A percentile compares a stretch with the other conserved stretches of the same genome.
Conservation (phyloP, 2,113 vertebrate genomes). For the Petroica traversi region DNA sequence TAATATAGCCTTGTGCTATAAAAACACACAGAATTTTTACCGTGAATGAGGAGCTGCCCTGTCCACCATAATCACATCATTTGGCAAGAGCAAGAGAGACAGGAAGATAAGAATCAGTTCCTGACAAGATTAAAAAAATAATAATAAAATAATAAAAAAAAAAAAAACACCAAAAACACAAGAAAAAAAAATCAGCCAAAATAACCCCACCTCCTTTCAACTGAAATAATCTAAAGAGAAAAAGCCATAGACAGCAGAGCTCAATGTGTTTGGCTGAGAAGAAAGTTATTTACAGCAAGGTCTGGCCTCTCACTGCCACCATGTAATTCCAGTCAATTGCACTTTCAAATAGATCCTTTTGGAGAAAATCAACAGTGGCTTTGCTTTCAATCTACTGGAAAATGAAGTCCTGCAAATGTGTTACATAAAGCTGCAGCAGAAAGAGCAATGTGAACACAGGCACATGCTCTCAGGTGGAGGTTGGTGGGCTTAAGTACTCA, state of each 20-base stretch:
- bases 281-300: conserved; percentile 77
- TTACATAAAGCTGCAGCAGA: conserved; percentile 57
- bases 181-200: background rate
- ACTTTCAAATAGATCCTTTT: conserved; percentile 76
- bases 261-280: conserved; percentile 21
- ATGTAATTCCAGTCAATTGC: conserved; percentile 80
- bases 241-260: background rate
- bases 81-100: background rate
- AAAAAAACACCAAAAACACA: too few relatives aligned
- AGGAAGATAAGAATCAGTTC: background rate
- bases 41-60: background rate
- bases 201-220: background rate
- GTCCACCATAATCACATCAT: background rate
- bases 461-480: background rate
- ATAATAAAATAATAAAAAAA: too few relatives aligned
- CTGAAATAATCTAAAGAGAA: conserved; percentile 1
- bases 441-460: background rate
- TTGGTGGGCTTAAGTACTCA: background rate
- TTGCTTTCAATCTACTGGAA: conserved; percentile 77
- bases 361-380: conserved; percentile 73
- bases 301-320: conserved; percentile 68
- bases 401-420: conserved; percentile 71
- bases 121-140: conserved; percentile 11
- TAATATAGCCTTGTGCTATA: background rate
- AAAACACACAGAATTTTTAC: background rate